phyloP scores from a whole-genome alignment of 2,113 vertebrate genomes.

The Alligator mississippiensis region DNA sequence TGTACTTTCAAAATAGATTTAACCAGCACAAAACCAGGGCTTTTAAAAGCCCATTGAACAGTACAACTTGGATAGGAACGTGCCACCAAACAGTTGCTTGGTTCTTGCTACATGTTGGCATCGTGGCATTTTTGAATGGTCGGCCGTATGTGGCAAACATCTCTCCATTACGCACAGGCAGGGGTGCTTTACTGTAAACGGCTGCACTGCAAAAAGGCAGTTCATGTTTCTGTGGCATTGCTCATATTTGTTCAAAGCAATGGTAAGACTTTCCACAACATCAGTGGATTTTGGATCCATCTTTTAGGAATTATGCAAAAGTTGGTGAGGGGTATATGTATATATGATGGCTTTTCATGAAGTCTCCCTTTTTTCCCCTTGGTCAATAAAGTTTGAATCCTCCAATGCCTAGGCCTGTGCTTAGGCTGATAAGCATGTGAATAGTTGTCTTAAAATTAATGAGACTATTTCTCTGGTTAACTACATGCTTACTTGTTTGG shows the following conservation, averaged over 20 bases:
- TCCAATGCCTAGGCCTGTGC: not conserved
- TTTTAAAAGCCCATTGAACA: not conserved
- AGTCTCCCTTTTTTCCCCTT: not conserved
- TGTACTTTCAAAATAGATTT: not conserved
- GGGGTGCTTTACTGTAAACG: too few relatives aligned
- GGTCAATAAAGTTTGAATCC: not conserved
- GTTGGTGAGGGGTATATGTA: not conserved
- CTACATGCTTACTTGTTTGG: not conserved
- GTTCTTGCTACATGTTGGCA: slow-evolving; percentile 19
- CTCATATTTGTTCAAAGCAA: too few relatives aligned
- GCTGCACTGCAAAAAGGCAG: too few relatives aligned
- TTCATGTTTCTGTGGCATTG: too few relatives aligned
- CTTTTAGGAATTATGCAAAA: not conserved
- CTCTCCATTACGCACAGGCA: not conserved
- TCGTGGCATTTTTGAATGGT: slow-evolving; percentile 31
- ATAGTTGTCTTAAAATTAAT: too few relatives aligned
- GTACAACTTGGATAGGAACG: not conserved
- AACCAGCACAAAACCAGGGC: not conserved
- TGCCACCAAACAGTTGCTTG: slow-evolving; percentile 41
- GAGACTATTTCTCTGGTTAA: not conserved
- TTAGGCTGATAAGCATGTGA: not conserved
- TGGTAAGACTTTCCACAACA: too few relatives aligned
- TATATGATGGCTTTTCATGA: not conserved
- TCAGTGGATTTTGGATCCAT: too few relatives aligned
- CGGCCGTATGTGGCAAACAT: slow-evolving; percentile 18